Evolutionary conservation across 2,797 vertebrate genomes (phyloP).

Genomic region (Mus caroli): DNA sequence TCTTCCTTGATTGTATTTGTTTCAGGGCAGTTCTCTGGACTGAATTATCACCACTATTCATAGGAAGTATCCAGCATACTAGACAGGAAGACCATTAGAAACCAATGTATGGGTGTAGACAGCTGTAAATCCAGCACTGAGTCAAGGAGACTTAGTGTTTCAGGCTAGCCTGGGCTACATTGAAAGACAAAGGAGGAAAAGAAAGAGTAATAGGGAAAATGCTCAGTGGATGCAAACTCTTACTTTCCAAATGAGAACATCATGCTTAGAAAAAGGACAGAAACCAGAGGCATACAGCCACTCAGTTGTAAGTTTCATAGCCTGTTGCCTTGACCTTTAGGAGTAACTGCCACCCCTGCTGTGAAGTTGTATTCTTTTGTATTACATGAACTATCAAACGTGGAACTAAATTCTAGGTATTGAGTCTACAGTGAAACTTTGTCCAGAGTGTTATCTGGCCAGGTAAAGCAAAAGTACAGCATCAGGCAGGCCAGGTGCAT

Average conservation of each 20-base stretch:
- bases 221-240: not conserved
- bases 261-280: not conserved
- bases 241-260: not conserved
- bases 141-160: not conserved
- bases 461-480: not conserved
- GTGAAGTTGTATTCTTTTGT: constrained; percentile 36
- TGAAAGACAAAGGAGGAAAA: not conserved
- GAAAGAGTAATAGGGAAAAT: too few species aligned
- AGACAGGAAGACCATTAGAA: not conserved
- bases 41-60: not conserved
- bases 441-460: not conserved
- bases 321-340: not conserved
- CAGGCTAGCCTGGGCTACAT: not conserved
- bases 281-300: not conserved
- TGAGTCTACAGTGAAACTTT: not conserved
- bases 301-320: not conserved
- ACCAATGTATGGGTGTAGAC: not conserved
- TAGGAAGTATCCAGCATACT: not conserved
- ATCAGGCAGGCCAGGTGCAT: not conserved
- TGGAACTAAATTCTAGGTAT: constrained; percentile 8
- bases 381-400: not conserved
- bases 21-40: not conserved
- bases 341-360: not conserved
- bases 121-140: not conserved
- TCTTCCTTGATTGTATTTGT: not conserved